Evolutionary conservation across 2,888 invertebrate species (phyloP).

Genomic region (Zhuqinia jingwanae): DNA sequence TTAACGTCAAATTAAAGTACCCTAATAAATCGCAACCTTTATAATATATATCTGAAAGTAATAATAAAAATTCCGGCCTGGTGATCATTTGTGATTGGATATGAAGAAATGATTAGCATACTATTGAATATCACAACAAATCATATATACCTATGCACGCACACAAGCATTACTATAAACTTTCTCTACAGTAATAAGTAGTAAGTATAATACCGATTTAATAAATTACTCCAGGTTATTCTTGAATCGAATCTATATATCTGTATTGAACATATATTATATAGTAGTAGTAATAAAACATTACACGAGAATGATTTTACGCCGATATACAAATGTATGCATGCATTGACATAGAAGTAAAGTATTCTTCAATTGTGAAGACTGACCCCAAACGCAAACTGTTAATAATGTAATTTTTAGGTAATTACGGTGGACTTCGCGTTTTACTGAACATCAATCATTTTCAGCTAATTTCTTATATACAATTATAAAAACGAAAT

Average conservation of each 20-base stretch:
- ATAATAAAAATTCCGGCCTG: not conserved
- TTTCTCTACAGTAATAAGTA: not conserved
- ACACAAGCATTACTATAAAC: too few relatives aligned
- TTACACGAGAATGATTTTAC: too few relatives aligned
- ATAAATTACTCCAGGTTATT: not conserved
- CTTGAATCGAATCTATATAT: not conserved
- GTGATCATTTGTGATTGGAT: constrained; percentile 21
- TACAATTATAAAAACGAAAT: not conserved
- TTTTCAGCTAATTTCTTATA: not conserved
- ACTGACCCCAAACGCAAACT: constrained; percentile 41
- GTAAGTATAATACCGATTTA: too few relatives aligned
- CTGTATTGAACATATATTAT: constrained; percentile 43
- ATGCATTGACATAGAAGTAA: not conserved
- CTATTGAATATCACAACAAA: not conserved
- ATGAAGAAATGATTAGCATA: not conserved
- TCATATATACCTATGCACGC: not conserved
- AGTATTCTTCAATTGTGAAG: constrained; percentile 41
- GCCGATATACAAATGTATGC: too few relatives aligned
- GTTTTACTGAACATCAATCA: not conserved
- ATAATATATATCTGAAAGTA: too few relatives aligned
- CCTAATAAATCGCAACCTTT: too few relatives aligned
- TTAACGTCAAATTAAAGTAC: too few relatives aligned
- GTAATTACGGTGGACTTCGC: not conserved
- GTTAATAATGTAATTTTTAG: not conserved
- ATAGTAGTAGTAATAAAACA: not conserved